Percentiles rank a stretch among this genome's conserved stretches.
Evolutionary conservation across 2,113 vertebrate species (phyloP).

Genomic region (Bolborhynchus lineola): DNA sequence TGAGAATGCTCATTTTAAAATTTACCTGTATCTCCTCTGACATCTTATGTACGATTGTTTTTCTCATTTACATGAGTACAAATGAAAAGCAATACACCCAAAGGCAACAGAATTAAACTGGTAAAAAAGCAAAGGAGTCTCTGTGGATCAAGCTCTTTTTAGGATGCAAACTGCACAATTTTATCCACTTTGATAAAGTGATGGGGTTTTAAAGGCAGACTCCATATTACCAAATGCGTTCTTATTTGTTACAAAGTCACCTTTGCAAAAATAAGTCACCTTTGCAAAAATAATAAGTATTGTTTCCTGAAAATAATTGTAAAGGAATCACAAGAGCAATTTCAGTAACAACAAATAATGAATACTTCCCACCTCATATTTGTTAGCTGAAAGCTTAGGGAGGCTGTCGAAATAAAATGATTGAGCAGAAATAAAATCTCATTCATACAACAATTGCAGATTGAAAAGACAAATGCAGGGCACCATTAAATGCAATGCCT

Average conservation of each 20-base stretch:
- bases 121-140: background rate
- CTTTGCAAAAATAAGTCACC: background rate
- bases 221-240: background rate
- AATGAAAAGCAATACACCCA: background rate
- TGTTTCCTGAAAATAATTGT: background rate
- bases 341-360: background rate
- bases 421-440: background rate
- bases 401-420: background rate
- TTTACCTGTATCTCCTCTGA: slow-evolving; percentile 3
- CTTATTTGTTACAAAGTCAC: background rate
- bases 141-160: background rate
- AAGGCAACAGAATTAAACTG: background rate
- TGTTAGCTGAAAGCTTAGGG: background rate
- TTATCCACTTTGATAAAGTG: background rate
- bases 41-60: slow-evolving; percentile 12
- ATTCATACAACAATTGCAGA: background rate
- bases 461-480: background rate
- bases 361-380: background rate
- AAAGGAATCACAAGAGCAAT: background rate
- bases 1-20: slow-evolving; percentile 35
- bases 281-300: background rate
- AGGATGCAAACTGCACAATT: background rate
- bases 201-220: background rate
- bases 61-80: background rate
- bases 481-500: background rate